These are phyloP conservation scores for Drosophila funebris DNA, from an alignment of 1,140 invertebrate species.

Conservation along the genomic window DNA sequence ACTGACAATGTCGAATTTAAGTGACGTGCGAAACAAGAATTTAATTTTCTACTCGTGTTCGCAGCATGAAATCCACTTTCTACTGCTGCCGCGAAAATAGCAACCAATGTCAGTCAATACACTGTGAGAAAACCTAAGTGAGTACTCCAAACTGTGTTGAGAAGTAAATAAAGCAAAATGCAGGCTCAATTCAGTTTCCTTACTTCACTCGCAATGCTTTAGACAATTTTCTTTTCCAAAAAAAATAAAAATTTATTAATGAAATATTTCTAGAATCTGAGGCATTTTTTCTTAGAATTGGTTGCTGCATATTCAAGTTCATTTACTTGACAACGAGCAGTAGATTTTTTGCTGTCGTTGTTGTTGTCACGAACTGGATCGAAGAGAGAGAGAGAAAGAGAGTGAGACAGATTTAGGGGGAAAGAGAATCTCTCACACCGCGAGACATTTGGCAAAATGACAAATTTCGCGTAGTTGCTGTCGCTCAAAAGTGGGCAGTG, in stretches of 20 bases:
- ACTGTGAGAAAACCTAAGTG: slow-evolving; percentile 8
- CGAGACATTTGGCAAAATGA: slow-evolving; percentile 80
- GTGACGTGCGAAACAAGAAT: slow-evolving; percentile 83
- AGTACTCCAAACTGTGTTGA: background rate
- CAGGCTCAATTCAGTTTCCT: background rate
- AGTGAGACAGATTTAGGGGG: too few relatives aligned
- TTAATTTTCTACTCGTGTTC: slow-evolving; percentile 74
- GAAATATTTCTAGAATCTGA: background rate
- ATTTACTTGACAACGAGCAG: slow-evolving; percentile 49
- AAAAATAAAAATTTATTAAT: background rate
- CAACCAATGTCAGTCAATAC: slow-evolving; percentile 46
- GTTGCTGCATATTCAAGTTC: slow-evolving; percentile 23
- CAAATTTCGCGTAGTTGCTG: slow-evolving; percentile 75
- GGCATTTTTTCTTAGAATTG: background rate
- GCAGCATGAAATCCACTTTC: slow-evolving; percentile 49
- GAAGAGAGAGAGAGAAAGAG: background rate
- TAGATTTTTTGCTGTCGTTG: slow-evolving; percentile 25
- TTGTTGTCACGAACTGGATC: too few relatives aligned
- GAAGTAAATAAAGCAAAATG: background rate
- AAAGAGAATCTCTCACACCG: slow-evolving; percentile 39
- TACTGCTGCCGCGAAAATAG: slow-evolving; percentile 13
- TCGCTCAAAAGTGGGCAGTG: slow-evolving; percentile 43
- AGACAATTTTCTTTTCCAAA: background rate
- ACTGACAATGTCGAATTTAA: slow-evolving; percentile 75
- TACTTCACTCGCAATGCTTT: background rate